These are phyloP conservation scores for Pogonognathellus flavescens DNA, from an alignment of 1,140 invertebrate genomes.

Conservation along the genomic window DNA sequence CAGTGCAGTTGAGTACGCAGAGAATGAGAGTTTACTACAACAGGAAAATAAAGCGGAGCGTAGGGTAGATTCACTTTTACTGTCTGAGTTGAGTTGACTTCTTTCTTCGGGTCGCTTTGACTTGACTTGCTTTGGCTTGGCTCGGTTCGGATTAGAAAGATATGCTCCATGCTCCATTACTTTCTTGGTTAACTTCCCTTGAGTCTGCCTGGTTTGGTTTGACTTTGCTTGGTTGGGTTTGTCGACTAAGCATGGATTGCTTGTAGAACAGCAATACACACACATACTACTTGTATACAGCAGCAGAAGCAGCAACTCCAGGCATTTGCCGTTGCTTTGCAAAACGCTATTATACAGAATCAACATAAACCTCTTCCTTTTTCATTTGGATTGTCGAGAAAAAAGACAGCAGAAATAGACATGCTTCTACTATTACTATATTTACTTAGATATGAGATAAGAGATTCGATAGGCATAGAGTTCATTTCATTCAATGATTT, in stretches of 20 bases:
- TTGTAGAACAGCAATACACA: no score
- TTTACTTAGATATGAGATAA: constrained; percentile 36
- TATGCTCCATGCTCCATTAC: constrained; percentile 49
- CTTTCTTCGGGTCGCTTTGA: constrained; percentile 38
- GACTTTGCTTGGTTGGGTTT: constrained; percentile 6
- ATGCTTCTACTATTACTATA: constrained; percentile 8
- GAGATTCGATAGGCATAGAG: neutral
- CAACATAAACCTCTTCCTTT: neutral
- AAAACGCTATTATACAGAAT: neutral
- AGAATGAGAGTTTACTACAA: neutral
- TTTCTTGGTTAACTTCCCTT: constrained; percentile 39
- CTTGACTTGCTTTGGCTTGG: neutral
- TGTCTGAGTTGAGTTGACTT: constrained; percentile 27
- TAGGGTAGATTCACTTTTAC: constrained; percentile 27
- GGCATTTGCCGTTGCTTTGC: constrained; percentile 12
- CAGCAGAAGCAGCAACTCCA: no score
- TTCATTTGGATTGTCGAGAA: constrained; percentile 1
- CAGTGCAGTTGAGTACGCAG: neutral
- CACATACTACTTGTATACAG: no score
- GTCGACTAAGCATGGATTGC: neutral
- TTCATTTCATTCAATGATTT: constrained; percentile 49
- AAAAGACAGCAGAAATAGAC: neutral
- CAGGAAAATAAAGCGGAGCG: neutral
- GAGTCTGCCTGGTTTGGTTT: constrained; percentile 13
- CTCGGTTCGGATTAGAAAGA: constrained; percentile 39